Percentiles rank a stretch among this genome's conserved stretches.
phyloP scores from a whole-genome alignment of 2,888 invertebrate species.

The Pocota personata region DNA sequence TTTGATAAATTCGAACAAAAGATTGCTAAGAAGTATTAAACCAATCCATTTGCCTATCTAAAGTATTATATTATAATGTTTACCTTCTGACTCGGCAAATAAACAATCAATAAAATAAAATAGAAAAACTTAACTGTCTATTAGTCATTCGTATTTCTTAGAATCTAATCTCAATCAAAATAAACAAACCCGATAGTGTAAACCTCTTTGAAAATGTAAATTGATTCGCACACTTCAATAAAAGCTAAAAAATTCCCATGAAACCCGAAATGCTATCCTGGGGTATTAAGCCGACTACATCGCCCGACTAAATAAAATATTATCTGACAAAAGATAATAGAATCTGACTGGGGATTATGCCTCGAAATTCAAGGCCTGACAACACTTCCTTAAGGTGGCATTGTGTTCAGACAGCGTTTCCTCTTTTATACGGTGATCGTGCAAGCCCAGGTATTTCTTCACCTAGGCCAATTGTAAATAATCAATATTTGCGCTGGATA shows the following conservation, averaged over 20 bases:
- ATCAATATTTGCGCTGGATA: conserved; percentile 58
- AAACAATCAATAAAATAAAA: not conserved
- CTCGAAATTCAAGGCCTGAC: conserved; percentile 34
- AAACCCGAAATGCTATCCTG: not conserved
- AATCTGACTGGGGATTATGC: conserved; percentile 23
- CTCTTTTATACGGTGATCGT: conserved; percentile 13
- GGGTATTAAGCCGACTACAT: not conserved
- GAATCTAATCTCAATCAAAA: not conserved
- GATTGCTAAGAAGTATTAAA: not conserved
- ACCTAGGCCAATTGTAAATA: conserved; percentile 60
- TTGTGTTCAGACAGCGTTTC: conserved; percentile 16
- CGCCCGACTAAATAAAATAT: not conserved
- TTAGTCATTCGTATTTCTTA: conserved; percentile 3
- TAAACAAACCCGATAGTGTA: not conserved
- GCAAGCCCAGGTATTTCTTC: conserved; percentile 14
- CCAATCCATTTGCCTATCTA: not conserved
- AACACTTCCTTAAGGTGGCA: conserved; percentile 17
- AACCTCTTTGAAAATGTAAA: not conserved
- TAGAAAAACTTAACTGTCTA: not conserved
- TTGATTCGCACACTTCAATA: not conserved
- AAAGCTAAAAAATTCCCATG: conserved; percentile 3
- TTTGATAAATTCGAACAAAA: not conserved
- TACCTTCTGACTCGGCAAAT: not conserved
- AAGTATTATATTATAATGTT: not conserved
- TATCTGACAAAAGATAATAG: conserved; percentile 19